These are phyloP conservation scores for Trachemys scripta DNA, from an alignment of 2,113 vertebrate genomes.

Conservation along the genomic window DNA sequence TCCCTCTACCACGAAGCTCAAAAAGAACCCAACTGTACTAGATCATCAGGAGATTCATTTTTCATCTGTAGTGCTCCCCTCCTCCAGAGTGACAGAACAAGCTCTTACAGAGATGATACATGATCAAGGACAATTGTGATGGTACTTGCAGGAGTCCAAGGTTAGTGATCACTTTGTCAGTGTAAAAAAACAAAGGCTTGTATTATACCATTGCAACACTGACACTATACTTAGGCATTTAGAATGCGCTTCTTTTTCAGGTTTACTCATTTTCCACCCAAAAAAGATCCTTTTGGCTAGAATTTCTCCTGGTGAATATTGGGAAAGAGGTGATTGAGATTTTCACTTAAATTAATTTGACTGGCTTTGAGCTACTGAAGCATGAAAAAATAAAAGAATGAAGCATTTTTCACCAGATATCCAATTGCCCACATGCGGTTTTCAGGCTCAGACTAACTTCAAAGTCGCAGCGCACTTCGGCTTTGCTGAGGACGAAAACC, in stretches of 20 bases:
- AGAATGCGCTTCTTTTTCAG: not conserved
- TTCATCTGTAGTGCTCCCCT: not conserved
- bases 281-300: not conserved
- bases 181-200: not conserved
- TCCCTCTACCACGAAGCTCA: not conserved
- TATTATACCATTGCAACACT: not conserved
- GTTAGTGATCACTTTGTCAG: too few species aligned
- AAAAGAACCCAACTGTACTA: fast-evolving
- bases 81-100: not conserved
- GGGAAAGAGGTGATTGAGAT: not conserved
- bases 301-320: not conserved
- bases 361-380: not conserved
- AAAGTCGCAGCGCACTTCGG: fast-evolving
- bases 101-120: fast-evolving
- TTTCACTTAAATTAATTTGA: not conserved
- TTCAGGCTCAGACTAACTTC: not conserved
- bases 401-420: not conserved
- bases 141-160: not conserved
- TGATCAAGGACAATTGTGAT: not conserved
- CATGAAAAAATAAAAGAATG: not conserved
- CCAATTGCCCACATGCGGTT: not conserved
- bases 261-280: not conserved
- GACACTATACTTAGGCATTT: not conserved
- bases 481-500: fast-evolving
- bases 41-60: not conserved